Percentiles rank a stretch among this genome's conserved stretches.
These are phyloP conservation scores for Drosophila macrospina DNA, from an alignment of 2,888 invertebrate genomes.

Conservation along the genomic window DNA sequence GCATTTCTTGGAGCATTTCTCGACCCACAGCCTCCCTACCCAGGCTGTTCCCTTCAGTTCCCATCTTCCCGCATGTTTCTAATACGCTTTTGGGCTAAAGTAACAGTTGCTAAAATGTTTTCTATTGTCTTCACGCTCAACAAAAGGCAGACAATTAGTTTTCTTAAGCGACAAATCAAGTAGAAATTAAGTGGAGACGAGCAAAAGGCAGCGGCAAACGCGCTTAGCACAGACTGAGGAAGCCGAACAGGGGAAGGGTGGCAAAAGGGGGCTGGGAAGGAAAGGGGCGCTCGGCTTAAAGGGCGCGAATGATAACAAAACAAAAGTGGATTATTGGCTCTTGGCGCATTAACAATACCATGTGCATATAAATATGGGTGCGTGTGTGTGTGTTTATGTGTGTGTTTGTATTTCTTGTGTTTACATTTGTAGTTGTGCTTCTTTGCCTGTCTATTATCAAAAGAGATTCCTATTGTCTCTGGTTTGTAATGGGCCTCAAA, in stretches of 20 bases:
- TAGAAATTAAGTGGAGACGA: conserved; percentile 77
- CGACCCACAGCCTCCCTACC: conserved; percentile 1
- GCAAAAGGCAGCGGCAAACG: conserved; percentile 36
- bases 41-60: background rate
- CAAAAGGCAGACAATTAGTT: conserved; percentile 83
- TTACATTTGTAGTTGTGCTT: conserved; percentile 3
- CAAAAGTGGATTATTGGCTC: conserved; percentile 82
- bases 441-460: conserved; percentile 18
- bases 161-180: conserved; percentile 83
- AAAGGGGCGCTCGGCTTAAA: conserved; percentile 23
- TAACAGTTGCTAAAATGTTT: conserved; percentile 80
- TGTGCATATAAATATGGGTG: conserved; percentile 21
- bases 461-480: conserved; percentile 11
- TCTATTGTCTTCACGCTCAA: conserved; percentile 81
- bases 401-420: conserved; percentile 2
- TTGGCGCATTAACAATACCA: conserved; percentile 72
- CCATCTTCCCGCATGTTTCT: conserved; percentile 47
- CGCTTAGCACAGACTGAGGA: conserved; percentile 29
- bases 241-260: background rate
- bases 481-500: conserved; percentile 9
- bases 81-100: conserved; percentile 78
- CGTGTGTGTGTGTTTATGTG: conserved; percentile 2
- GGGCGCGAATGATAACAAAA: conserved; percentile 75
- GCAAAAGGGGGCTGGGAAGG: conserved; percentile 1
- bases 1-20: conserved; percentile 34